Conservation (phyloP, 1,140 invertebrate species). For the Rhizoglyphus robini region DNA sequence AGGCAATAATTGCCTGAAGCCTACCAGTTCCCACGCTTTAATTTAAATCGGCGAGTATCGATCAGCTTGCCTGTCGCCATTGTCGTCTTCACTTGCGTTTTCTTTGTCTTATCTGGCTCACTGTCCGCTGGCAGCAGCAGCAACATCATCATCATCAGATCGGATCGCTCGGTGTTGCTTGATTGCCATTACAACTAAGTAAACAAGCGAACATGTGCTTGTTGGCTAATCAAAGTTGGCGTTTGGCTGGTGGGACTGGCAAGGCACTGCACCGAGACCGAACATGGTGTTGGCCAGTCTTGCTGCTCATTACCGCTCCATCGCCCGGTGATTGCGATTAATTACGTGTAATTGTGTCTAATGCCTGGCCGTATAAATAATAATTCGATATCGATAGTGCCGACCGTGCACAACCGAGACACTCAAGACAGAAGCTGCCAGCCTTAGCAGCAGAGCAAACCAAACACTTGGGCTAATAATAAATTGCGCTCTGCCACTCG, state of each 20-base stretch:
- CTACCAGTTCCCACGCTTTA: conserved; percentile 15
- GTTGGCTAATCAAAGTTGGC: too few species aligned
- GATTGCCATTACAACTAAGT: too few species aligned
- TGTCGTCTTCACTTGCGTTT: conserved; percentile 14
- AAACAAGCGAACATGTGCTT: too few species aligned
- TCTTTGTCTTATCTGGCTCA: conserved; percentile 5
- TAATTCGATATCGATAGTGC: conserved; percentile 5
- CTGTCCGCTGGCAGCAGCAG: neutral
- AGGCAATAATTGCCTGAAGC: conserved; percentile 12
- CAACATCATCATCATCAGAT: neutral
- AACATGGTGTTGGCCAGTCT: neutral
- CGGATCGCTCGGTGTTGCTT: too few species aligned
- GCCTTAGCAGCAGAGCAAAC: too few species aligned
- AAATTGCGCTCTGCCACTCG: neutral
- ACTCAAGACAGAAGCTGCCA: neutral
- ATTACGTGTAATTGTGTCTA: conserved; percentile 12
- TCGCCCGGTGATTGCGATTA: neutral
- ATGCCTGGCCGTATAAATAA: conserved; percentile 11
- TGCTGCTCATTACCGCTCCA: neutral
- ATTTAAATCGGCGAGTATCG: conserved; percentile 13
- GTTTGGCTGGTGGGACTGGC: too few species aligned
- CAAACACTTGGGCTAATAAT: conserved; percentile 3
- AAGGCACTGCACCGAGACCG: neutral
- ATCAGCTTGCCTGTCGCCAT: conserved; percentile 13
- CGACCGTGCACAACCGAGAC: too few species aligned